phyloP scores from a whole-genome alignment of 2,113 vertebrate species.

The Euleptes europaea region DNA sequence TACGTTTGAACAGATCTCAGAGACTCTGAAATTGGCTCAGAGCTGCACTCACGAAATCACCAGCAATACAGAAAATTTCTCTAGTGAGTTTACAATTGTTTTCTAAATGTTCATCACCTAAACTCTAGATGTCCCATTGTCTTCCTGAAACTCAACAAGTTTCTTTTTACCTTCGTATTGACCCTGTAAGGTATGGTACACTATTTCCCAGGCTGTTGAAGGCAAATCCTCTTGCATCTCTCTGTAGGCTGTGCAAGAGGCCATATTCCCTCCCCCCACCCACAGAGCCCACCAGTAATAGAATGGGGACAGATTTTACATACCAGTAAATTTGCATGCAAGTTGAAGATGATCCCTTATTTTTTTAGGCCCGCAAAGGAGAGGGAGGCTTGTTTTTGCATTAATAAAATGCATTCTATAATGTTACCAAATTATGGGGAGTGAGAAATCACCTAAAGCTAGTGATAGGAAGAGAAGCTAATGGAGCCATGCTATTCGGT shows the following conservation, averaged over 20 bases:
- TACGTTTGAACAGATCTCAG: conserved; percentile 71
- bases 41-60: conserved; percentile 44
- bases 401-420: background rate
- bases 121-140: background rate
- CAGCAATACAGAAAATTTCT: background rate
- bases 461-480: background rate
- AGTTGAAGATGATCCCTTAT: too few species aligned
- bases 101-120: background rate
- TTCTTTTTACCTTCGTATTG: background rate
- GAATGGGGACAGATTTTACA: too few species aligned
- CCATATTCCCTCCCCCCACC: too few species aligned
- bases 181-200: background rate
- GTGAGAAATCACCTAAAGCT: background rate
- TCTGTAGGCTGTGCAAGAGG: too few species aligned
- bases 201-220: too few species aligned
- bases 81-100: conserved; percentile 37
- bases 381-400: too few species aligned
- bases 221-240: too few species aligned
- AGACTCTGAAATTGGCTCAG: conserved; percentile 72
- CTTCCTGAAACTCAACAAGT: background rate
- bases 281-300: too few species aligned
- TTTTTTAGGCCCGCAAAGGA: too few species aligned
- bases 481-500: background rate
- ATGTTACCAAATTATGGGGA: background rate
- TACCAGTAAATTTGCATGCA: too few species aligned